These are phyloP conservation scores for Ispidina picta DNA, from an alignment of 2,797 vertebrate species.

Conservation along the genomic window DNA sequence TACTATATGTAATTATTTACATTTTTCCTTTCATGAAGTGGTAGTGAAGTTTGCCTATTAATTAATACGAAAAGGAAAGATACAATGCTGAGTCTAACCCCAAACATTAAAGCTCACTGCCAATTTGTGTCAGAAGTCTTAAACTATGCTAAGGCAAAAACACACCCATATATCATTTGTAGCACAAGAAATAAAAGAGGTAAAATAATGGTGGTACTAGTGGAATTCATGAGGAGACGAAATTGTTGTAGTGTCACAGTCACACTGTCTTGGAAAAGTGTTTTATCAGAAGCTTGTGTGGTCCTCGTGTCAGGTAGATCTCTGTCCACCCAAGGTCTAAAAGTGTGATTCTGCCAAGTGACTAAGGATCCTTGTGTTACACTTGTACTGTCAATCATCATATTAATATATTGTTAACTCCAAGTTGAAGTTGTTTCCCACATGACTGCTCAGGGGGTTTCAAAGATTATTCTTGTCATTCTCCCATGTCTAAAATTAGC, in stretches of 20 bases:
- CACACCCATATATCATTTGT: background rate
- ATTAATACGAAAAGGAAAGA: constrained; percentile 48
- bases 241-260: background rate
- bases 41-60: constrained; percentile 57
- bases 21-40: constrained; percentile 43
- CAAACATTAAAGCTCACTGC: background rate
- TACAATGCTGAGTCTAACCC: background rate
- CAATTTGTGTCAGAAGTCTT: constrained; percentile 5
- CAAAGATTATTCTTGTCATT: background rate
- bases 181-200: background rate
- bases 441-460: background rate
- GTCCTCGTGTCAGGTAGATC: background rate
- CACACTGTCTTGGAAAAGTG: background rate
- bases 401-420: background rate
- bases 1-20: constrained; percentile 67
- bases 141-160: background rate
- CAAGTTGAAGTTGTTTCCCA: background rate
- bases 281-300: background rate
- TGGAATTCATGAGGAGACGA: background rate
- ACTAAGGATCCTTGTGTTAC: background rate
- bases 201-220: background rate
- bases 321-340: background rate
- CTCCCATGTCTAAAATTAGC: background rate
- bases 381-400: background rate
- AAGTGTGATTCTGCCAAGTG: background rate